Evolutionary conservation across 2,888 invertebrate species (phyloP).

Genomic region (Lasioglossum marginatum): DNA sequence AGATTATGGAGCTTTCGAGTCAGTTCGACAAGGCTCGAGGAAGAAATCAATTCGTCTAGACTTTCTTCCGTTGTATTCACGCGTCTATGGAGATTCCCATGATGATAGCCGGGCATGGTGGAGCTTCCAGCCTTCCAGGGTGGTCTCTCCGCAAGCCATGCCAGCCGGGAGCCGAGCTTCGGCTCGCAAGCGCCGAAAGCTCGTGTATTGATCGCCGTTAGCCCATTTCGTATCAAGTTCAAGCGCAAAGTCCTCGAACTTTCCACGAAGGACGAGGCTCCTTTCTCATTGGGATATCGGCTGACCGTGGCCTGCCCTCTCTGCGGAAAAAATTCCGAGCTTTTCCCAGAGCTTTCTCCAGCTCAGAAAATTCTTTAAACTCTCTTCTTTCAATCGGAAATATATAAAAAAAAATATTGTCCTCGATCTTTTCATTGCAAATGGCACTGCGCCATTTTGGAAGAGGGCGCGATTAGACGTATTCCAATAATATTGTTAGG

Average conservation of each 20-base stretch:
- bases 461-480: too few relatives aligned
- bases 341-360: not conserved
- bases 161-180: conserved; percentile 60
- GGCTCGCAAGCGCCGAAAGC: conserved; percentile 79
- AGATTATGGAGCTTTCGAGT: not conserved
- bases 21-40: not conserved
- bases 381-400: too few relatives aligned
- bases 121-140: conserved; percentile 42
- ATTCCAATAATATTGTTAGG: not conserved
- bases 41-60: conserved; percentile 72
- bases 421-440: not conserved
- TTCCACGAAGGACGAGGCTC: conserved; percentile 50
- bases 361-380: not conserved
- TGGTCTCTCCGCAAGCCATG: conserved; percentile 42
- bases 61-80: conserved; percentile 41
- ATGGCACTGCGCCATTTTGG: not conserved
- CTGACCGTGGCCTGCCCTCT: conserved; percentile 8
- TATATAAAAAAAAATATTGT: too few relatives aligned
- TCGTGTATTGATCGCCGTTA: conserved; percentile 81
- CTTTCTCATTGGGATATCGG: conserved; percentile 41
- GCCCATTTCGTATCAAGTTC: conserved; percentile 83
- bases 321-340: not conserved
- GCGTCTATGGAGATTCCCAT: conserved; percentile 68
- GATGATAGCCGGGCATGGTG: conserved; percentile 51
- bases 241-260: conserved; percentile 76